Conservation (phyloP, 2,888 invertebrate genomes). For the Lottia gigantea region DNA sequence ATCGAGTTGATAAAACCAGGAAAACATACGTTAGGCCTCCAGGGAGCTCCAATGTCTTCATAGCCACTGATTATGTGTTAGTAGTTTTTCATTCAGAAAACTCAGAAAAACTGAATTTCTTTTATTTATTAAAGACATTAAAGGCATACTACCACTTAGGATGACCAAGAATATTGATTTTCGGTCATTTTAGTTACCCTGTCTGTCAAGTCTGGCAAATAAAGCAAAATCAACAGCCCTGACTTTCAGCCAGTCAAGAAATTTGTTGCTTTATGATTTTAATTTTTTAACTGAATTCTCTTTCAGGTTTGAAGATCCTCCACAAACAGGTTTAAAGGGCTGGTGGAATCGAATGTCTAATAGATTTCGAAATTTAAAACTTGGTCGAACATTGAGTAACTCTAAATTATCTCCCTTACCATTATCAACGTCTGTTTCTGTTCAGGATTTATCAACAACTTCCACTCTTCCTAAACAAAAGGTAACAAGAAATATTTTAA, state of each 20-base stretch:
- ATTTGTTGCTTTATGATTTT: background rate
- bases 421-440: constrained; percentile 35
- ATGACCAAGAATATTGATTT: too few species aligned
- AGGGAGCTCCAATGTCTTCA: constrained; percentile 35
- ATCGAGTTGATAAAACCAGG: constrained; percentile 52
- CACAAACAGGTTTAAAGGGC: constrained; percentile 39
- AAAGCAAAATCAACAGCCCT: too few species aligned
- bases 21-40: constrained; percentile 50
- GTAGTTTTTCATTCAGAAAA: background rate
- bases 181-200: too few species aligned
- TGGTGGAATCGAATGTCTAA: constrained; percentile 67
- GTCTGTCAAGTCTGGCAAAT: too few species aligned
- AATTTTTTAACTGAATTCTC: background rate
- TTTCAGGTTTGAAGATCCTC: background rate
- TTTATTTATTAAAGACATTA: too few species aligned
- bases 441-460: constrained; percentile 43
- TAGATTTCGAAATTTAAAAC: constrained; percentile 63
- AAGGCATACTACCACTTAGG: too few species aligned
- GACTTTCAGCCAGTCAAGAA: too few species aligned
- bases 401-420: constrained; percentile 53
- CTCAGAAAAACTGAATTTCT: too few species aligned
- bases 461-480: constrained; percentile 40
- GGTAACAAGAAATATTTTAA: constrained; percentile 21
- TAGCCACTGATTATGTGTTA: constrained; percentile 33
- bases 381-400: constrained; percentile 59